Base-by-base conservation (phyloP, 2,797 vertebrate genomes). In the Eidolon dupreanum region DNA sequence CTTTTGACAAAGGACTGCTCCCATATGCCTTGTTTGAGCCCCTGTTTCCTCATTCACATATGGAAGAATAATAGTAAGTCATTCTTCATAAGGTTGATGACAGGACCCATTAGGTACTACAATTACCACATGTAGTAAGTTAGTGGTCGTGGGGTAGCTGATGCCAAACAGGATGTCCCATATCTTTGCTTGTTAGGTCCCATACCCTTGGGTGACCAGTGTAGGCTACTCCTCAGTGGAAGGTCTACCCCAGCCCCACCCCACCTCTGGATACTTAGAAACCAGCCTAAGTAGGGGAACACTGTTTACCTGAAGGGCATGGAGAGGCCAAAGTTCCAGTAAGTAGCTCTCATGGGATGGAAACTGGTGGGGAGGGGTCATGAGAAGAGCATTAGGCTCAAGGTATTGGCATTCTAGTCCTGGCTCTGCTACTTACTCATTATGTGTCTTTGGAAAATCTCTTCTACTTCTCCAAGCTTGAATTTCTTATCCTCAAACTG, bases 401-500 rank as follows among this genome's bases (percentile, higher is more conserved):
- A 0, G 2, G 41, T 22, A 3, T 26, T 57, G 36, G 36, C 22
- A 13, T 57, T 70, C 66, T 24, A 2, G 17, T 57, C 51, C 73
- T 85, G 24, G 3, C 16, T 78, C 36, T 70, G 24, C 85, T 61
- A 41, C 36, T 77, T 84, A 28, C 8, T 12, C 12, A 43, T 6
- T 78, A 0, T 51, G 15, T 51, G 8, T 74, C 77, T 79, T 90
- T 87, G 53, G 59, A 28, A 96, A 91, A 63, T 78, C 24, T 36
- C 71, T 81, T 68, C 22, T 90, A 1, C 77, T 84, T 88, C 26
- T 82, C 38, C 38, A 10, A 85, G 36, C 68, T 92, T 88, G 43
- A 93, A 33, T 81, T 70, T 95, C 55, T 93, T 36, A n/a, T 71
- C 57, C 15, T 92, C 87, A 71, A 28, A 68, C 49, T 82, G 65